Evolutionary conservation across 2,113 vertebrate species (phyloP).

Genomic region (Prionailurus bengalensis): DNA sequence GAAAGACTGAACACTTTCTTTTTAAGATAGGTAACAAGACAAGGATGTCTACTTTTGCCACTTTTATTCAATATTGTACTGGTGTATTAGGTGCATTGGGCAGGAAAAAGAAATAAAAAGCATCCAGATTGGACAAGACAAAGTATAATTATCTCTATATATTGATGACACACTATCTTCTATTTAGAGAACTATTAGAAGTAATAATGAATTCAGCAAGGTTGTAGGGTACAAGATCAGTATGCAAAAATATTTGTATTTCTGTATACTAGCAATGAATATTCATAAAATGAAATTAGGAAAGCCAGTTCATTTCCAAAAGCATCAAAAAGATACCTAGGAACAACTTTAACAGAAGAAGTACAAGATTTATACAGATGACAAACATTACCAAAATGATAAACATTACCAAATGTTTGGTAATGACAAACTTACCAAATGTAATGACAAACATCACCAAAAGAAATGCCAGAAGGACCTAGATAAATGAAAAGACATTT

Average conservation of each 20-base stretch:
- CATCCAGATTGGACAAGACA: neutral
- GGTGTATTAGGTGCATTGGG: neutral
- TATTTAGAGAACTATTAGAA: neutral
- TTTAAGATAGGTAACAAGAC: neutral
- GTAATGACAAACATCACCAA: neutral
- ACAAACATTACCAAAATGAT: neutral
- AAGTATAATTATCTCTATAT: neutral
- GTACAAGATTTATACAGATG: neutral
- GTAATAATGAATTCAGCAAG: neutral
- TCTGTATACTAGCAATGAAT: neutral
- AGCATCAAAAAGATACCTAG: neutral
- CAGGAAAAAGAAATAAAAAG: neutral
- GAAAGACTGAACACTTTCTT: neutral
- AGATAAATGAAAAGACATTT: neutral
- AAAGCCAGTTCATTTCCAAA: neutral
- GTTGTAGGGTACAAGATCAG: neutral
- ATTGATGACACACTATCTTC: neutral
- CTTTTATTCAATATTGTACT: neutral
- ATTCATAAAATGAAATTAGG: neutral
- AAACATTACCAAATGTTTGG: neutral
- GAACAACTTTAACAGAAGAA: slow-evolving; percentile 1
- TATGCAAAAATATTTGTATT: neutral
- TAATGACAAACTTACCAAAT: too few species aligned
- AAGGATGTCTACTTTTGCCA: neutral
- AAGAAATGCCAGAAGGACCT: neutral